These are phyloP conservation scores for Paedocypris sp. DNA, from an alignment of 2,113 vertebrate genomes.

Conservation along the genomic window DNA sequence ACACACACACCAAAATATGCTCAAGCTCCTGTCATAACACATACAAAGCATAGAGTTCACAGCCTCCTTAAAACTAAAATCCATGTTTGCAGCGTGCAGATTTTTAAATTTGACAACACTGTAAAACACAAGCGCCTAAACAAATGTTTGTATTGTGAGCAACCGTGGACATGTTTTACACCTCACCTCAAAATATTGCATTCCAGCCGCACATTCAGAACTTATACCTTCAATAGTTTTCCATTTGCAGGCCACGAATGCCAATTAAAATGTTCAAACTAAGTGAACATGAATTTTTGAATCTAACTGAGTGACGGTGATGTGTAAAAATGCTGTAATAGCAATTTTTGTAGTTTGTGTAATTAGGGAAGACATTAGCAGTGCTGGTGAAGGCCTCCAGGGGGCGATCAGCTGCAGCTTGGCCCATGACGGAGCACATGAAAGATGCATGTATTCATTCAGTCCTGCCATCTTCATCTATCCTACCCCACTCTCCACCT, in stretches of 20 bases:
- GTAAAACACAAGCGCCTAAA: too few relatives aligned
- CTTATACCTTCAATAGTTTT: too few relatives aligned
- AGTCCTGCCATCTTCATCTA: slow-evolving; percentile 7
- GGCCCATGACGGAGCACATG: neutral
- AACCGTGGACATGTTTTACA: too few relatives aligned
- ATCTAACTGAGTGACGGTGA: slow-evolving; percentile 69
- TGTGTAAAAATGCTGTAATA: slow-evolving; percentile 72
- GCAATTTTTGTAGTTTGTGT: slow-evolving; percentile 85
- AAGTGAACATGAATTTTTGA: neutral
- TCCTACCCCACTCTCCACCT: slow-evolving; percentile 3
- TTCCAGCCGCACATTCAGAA: too few relatives aligned
- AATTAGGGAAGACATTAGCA: slow-evolving; percentile 98
- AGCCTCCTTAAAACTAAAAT: too few relatives aligned
- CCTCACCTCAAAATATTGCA: too few relatives aligned
- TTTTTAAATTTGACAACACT: too few relatives aligned
- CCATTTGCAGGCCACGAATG: too few relatives aligned
- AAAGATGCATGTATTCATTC: neutral
- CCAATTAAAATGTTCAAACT: too few relatives aligned
- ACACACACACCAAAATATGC: neutral
- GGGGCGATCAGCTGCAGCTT: slow-evolving; percentile 10
- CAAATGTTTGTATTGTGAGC: too few relatives aligned
- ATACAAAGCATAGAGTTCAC: too few relatives aligned
- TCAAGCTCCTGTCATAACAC: slow-evolving; percentile 8
- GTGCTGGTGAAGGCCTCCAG: slow-evolving; percentile 66
- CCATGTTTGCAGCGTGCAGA: too few relatives aligned